A percentile compares a stretch with the other conserved stretches of the same genome.
Conservation (phyloP, 2,888 invertebrate species). For the Xanthorhoe spadicearia region DNA sequence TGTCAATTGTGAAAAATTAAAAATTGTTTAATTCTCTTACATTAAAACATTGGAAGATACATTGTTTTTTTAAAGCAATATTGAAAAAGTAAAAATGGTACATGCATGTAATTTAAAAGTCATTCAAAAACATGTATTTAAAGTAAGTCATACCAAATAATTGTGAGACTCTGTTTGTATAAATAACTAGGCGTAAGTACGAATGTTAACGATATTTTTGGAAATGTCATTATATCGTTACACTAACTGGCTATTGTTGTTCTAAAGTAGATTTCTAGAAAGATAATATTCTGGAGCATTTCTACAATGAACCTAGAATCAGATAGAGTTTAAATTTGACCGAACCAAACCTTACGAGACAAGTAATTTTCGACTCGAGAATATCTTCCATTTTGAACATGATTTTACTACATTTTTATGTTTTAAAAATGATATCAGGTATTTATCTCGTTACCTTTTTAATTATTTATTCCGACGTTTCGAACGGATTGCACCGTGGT, state of each 20-base stretch:
- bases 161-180: not conserved
- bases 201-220: slow-evolving; percentile 31
- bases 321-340: not conserved
- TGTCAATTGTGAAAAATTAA: no score
- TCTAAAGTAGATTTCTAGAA: slow-evolving; percentile 56
- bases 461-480: no score
- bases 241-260: slow-evolving; percentile 61
- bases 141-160: not conserved
- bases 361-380: no score
- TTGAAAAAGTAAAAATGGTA: no score
- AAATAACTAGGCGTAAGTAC: slow-evolving; percentile 1
- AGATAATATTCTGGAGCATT: not conserved
- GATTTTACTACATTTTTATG: no score
- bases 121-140: not conserved
- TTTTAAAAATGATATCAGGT: no score
- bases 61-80: no score
- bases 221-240: slow-evolving; percentile 31
- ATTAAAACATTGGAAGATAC: no score
- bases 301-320: not conserved
- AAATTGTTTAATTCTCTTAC: no score
- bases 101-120: not conserved
- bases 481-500: no score
- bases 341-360: not conserved
- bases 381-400: no score
- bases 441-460: no score